A percentile compares a stretch with the other conserved stretches of the same genome.
phyloP scores from a whole-genome alignment of 1,140 invertebrate genomes.

The Aphaenogaster ashmeadi region DNA sequence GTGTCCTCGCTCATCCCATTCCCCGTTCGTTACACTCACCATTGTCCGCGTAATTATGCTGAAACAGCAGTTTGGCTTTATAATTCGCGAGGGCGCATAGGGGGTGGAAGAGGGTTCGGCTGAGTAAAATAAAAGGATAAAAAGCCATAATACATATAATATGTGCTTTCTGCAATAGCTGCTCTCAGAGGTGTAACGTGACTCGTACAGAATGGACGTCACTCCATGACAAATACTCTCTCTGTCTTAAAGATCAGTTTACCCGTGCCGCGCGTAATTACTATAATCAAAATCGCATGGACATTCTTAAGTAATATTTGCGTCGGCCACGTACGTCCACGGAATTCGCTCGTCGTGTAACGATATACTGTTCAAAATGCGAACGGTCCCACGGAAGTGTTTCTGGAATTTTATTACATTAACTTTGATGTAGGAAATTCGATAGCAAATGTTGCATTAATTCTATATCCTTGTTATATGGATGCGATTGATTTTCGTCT shows the following conservation, averaged over 20 bases:
- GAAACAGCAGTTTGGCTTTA: constrained; percentile 45
- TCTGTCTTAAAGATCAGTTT: constrained; percentile 80
- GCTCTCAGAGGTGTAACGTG: constrained; percentile 71
- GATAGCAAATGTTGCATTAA: background rate
- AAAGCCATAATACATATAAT: constrained; percentile 66
- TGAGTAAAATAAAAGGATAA: constrained; percentile 38
- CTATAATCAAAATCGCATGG: constrained; percentile 75
- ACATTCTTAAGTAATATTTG: constrained; percentile 78
- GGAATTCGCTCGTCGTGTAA: constrained; percentile 33
- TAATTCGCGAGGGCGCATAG: constrained; percentile 12
- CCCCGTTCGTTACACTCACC: background rate
- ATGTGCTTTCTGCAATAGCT: constrained; percentile 67
- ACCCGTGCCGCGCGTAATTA: constrained; percentile 79
- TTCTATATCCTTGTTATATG: background rate
- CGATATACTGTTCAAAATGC: constrained; percentile 34
- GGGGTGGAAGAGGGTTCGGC: background rate
- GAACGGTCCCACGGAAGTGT: background rate
- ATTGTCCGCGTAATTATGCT: constrained; percentile 47
- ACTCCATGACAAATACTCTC: constrained; percentile 78
- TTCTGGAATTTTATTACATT: background rate
- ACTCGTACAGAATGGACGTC: constrained; percentile 74
- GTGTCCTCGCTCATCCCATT: background rate
- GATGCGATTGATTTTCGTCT: background rate
- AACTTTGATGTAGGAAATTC: background rate
- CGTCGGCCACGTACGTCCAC: constrained; percentile 44